Percentiles rank a stretch among this genome's conserved stretches.
These are phyloP conservation scores for Caenorhabditis briggsae DNA, from an alignment of 1,140 invertebrate species.

Conservation along the genomic window DNA sequence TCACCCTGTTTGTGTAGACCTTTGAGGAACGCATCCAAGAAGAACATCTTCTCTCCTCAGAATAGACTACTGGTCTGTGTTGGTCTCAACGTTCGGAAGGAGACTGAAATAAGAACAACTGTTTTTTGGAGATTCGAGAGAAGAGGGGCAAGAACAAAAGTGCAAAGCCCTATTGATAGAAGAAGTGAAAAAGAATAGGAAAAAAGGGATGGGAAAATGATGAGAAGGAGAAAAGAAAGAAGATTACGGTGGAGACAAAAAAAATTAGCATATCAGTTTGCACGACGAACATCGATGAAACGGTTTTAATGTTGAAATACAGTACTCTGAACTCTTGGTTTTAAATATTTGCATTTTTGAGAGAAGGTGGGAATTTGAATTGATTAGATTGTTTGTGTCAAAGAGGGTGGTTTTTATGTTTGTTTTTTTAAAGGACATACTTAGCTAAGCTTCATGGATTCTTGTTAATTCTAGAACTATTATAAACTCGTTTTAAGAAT, in stretches of 20 bases:
- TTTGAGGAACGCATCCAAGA: slow-evolving; percentile 77
- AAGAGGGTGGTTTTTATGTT: too few species aligned
- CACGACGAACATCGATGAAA: not conserved
- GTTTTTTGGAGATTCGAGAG: not conserved
- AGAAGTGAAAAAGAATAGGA: not conserved
- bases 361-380: not conserved
- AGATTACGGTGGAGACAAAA: slow-evolving; percentile 17
- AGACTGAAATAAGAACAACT: slow-evolving; percentile 7
- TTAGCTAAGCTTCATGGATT: too few species aligned
- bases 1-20: slow-evolving; percentile 79
- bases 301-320: not conserved
- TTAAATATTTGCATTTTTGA: not conserved
- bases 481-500: too few species aligned
- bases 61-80: slow-evolving; percentile 23
- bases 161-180: not conserved
- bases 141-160: not conserved
- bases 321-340: slow-evolving; percentile 3
- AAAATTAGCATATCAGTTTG: slow-evolving; percentile 54
- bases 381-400: too few species aligned
- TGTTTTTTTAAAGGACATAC: too few species aligned
- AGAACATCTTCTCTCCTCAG: slow-evolving; percentile 71
- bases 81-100: slow-evolving; percentile 63
- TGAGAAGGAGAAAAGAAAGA: not conserved
- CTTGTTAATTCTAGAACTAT: too few species aligned
- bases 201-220: not conserved